phyloP scores from a whole-genome alignment of 2,797 vertebrate genomes.

The Mionectes olivaceus region DNA sequence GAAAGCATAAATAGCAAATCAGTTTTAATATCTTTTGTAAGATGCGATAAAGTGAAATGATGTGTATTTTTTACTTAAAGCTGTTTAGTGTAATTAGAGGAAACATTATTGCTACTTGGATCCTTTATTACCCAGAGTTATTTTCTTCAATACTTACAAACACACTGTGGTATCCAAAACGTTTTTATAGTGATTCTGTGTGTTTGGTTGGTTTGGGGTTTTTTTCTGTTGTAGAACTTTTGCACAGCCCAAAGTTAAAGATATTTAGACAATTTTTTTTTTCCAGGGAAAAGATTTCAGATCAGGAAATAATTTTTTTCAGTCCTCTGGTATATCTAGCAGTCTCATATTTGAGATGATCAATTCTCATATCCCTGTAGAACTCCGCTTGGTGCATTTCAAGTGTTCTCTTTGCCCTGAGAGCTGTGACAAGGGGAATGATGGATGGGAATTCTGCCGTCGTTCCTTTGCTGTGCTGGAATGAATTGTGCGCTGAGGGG shows the following conservation, averaged over 20 bases:
- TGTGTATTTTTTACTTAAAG: neutral
- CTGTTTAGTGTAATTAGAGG: neutral
- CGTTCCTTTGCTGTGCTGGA: neutral
- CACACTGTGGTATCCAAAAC: neutral
- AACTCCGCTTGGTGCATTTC: neutral
- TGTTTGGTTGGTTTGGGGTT: neutral
- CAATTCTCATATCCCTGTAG: neutral
- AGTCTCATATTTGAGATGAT: neutral
- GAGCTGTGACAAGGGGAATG: neutral
- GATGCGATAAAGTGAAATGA: neutral
- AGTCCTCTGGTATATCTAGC: neutral
- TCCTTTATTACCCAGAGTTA: neutral
- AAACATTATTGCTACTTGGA: neutral
- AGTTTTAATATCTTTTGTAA: neutral
- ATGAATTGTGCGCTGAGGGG: neutral
- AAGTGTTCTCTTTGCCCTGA: neutral
- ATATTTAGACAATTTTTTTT: neutral
- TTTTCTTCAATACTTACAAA: neutral
- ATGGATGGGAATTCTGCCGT: neutral
- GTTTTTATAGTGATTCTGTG: neutral
- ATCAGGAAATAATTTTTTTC: neutral
- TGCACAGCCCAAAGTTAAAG: neutral
- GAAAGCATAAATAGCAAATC: neutral
- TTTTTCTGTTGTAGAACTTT: neutral
- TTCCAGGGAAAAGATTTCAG: neutral